Percentiles rank a stretch among this genome's conserved stretches.
Evolutionary conservation across 2,888 invertebrate species (phyloP).

Genomic region (Amblyteles armatorius): DNA sequence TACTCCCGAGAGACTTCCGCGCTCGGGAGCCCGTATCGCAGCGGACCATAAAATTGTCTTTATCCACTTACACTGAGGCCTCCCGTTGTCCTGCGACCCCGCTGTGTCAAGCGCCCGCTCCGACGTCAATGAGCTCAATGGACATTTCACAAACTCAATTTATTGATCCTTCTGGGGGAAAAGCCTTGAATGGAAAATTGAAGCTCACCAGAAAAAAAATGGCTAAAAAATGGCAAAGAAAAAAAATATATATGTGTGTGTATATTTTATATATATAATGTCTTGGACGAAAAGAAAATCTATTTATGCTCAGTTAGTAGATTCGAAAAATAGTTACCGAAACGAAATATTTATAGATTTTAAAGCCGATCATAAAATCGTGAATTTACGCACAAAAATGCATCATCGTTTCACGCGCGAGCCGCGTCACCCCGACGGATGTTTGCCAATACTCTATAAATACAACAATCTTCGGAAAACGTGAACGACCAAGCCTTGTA

Average conservation of each 20-base stretch:
- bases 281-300: background rate
- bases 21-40: constrained; percentile 62
- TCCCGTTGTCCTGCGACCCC: constrained; percentile 58
- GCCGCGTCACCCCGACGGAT: constrained; percentile 31
- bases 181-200: background rate
- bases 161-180: background rate
- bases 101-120: constrained; percentile 34
- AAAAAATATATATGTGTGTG: background rate
- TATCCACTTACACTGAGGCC: constrained; percentile 61
- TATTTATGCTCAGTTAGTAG: background rate
- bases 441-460: constrained; percentile 45
- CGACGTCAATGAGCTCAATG: constrained; percentile 27
- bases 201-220: background rate
- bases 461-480: constrained; percentile 35
- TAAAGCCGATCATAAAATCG: constrained; percentile 1
- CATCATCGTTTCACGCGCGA: constrained; percentile 11
- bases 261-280: background rate
- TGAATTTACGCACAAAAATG: background rate
- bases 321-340: background rate
- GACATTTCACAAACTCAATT: background rate
- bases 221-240: background rate
- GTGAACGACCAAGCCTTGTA: constrained; percentile 13
- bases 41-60: constrained; percentile 70
- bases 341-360: background rate
- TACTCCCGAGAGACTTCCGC: constrained; percentile 61